These are phyloP conservation scores for Neosilurus hyrtlii DNA, from an alignment of 2,797 vertebrate genomes.

Conservation along the genomic window DNA sequence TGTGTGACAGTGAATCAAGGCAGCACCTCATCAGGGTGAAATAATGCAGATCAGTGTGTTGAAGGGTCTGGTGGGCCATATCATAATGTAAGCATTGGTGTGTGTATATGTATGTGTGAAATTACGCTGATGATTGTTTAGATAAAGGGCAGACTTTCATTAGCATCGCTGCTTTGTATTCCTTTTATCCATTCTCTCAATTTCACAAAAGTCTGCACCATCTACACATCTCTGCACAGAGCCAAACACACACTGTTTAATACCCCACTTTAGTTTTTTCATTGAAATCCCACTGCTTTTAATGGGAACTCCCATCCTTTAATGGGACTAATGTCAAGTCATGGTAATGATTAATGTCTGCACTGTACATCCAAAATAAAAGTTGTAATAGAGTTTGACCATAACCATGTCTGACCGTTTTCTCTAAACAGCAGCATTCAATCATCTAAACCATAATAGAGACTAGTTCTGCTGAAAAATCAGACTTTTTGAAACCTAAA, in stretches of 20 bases:
- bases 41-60: constrained; percentile 33
- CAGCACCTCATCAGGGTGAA: constrained; percentile 8
- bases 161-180: not conserved
- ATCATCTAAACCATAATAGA: not conserved
- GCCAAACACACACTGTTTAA: constrained; percentile 44
- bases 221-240: constrained; percentile 23
- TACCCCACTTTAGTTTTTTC: constrained; percentile 57
- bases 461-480: not conserved
- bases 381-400: not conserved
- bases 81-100: not conserved
- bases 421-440: constrained; percentile 2
- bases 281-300: constrained; percentile 62
- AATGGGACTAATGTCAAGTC: not conserved
- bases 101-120: not conserved
- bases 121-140: not conserved
- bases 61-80: not conserved
- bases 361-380: not conserved
- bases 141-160: not conserved
- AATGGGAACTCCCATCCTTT: not conserved
- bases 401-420: not conserved
- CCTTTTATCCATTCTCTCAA: constrained; percentile 15
- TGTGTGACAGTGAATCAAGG: constrained; percentile 1
- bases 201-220: constrained; percentile 7
- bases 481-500: not conserved
- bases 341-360: not conserved